A percentile compares a stretch with the other conserved stretches of the same genome.
Evolutionary conservation across 2,888 invertebrate species (phyloP).

Genomic region (Drosophila falleni): DNA sequence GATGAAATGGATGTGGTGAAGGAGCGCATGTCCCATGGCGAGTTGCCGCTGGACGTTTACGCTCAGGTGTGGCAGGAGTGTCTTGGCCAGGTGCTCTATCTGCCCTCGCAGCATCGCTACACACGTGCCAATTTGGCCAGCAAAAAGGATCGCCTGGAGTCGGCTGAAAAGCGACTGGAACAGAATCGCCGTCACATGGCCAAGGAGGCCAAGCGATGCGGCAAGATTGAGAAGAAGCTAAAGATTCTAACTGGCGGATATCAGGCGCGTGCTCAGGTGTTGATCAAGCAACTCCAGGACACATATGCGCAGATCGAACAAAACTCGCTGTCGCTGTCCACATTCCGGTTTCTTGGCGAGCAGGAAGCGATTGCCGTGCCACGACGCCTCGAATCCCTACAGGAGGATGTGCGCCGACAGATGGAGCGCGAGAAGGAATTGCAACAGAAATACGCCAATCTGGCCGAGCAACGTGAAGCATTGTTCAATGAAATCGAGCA

Average conservation of each 20-base stretch:
- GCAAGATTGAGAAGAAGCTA: conserved; percentile 98
- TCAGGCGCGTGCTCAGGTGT: conserved; percentile 92
- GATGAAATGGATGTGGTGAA: conserved; percentile 96
- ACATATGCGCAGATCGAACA: conserved; percentile 96
- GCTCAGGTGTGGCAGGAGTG: conserved; percentile 99
- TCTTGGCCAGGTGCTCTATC: conserved; percentile 94
- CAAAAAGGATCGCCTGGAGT: conserved; percentile 98
- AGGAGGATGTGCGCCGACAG: conserved; percentile 96
- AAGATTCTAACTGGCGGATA: conserved; percentile 98
- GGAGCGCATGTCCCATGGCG: conserved; percentile 97
- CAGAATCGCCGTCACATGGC: conserved; percentile 98
- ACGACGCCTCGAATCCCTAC: conserved; percentile 94
- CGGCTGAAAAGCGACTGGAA: conserved; percentile 95
- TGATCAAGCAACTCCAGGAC: conserved; percentile 95
- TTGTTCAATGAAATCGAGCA: conserved; percentile 60
- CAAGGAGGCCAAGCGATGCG: conserved; percentile 97
- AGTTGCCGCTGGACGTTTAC: conserved; percentile 95
- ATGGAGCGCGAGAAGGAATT: conserved; percentile 95
- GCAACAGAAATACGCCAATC: conserved; percentile 92
- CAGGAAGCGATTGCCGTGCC: conserved; percentile 97
- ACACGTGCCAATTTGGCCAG: conserved; percentile 97
- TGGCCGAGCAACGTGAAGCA: conserved; percentile 88
- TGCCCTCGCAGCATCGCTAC: conserved; percentile 96
- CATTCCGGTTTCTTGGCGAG: conserved; percentile 94
- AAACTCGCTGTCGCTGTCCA: conserved; percentile 94